These are phyloP conservation scores for Acleris sparsana DNA, from an alignment of 2,888 invertebrate species.

Conservation along the genomic window DNA sequence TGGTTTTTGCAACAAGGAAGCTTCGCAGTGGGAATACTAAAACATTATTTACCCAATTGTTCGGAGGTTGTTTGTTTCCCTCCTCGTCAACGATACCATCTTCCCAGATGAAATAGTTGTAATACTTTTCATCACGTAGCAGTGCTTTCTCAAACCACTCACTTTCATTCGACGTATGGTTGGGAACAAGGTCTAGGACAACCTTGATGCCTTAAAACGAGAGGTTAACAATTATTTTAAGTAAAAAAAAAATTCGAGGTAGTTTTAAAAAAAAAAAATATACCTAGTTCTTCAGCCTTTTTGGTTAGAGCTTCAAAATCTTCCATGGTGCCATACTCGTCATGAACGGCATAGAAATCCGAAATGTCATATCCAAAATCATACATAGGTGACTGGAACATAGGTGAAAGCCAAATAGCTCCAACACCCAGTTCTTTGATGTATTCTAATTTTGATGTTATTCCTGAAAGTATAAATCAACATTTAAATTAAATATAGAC, in stretches of 20 bases:
- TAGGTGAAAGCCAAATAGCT: constrained; percentile 90
- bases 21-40: neutral
- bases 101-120: constrained; percentile 90
- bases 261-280: no score
- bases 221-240: neutral
- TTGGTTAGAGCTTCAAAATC: constrained; percentile 86
- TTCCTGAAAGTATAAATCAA: constrained; percentile 66
- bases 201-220: constrained; percentile 76
- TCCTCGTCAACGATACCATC: constrained; percentile 76
- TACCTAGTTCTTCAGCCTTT: constrained; percentile 78
- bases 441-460: constrained; percentile 85
- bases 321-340: constrained; percentile 87
- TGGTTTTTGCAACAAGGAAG: neutral
- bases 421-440: constrained; percentile 86
- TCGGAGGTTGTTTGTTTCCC: constrained; percentile 84
- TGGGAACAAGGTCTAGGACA: constrained; percentile 87
- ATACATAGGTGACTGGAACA: constrained; percentile 88
- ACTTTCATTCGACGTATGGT: constrained; percentile 91
- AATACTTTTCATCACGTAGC: constrained; percentile 83
- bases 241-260: no score
- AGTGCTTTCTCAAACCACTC: constrained; percentile 92
- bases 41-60: constrained; percentile 86
- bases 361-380: constrained; percentile 93
- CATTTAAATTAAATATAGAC: neutral
- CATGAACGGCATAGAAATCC: constrained; percentile 87